Base-by-base conservation (phyloP, 2,888 invertebrate genomes). In the Cephalotes varians region DNA sequence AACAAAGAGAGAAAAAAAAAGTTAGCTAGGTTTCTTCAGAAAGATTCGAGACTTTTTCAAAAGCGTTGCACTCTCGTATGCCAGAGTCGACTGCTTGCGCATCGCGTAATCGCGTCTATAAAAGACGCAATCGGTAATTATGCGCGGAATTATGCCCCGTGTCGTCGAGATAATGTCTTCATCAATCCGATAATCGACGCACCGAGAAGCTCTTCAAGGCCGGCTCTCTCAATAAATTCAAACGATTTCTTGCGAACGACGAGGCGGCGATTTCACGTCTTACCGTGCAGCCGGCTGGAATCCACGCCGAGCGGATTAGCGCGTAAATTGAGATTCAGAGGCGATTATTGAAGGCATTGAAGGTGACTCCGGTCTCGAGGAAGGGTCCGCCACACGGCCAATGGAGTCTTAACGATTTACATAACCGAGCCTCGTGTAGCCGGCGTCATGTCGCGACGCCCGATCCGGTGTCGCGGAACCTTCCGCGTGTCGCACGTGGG, bases 351-450 rank as follows among this genome's bases (percentile, higher is more conserved):
- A 64, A 62, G 90, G 85, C 86, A 88, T 88, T 86, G 89, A 91
- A 91, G 92, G 90, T 92, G 92, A 91, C 90, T 91, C 90, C 40
- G 40, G 89, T 88, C 91, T 86, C 85, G 89, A 91, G 86, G 90
- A 91, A 92, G 90, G 92, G 90, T 91, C 91, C 87, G 31, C 87
- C 87, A 90, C 87, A 87, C 87, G 88, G 86, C 90, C 92, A 93
- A 93, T 93, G 90, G 91, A 92, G 91, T 91, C 90, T 71, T 90
- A 92, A 93, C 92, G 91, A 93, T 93, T 93, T 93, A 93, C 91
- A 92, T 93, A 93, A 93, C 91, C 15, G 91, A 91, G 91, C 88
- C 90, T 91, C 88, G 87, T 84, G 84, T 88, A n/a, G 18, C 15
- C 34, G 37, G 69, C 86, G 85, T 76, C n/a, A 74, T 87, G 86